Conservation (phyloP, 2,113 vertebrate species). For the Archilochus colubris region DNA sequence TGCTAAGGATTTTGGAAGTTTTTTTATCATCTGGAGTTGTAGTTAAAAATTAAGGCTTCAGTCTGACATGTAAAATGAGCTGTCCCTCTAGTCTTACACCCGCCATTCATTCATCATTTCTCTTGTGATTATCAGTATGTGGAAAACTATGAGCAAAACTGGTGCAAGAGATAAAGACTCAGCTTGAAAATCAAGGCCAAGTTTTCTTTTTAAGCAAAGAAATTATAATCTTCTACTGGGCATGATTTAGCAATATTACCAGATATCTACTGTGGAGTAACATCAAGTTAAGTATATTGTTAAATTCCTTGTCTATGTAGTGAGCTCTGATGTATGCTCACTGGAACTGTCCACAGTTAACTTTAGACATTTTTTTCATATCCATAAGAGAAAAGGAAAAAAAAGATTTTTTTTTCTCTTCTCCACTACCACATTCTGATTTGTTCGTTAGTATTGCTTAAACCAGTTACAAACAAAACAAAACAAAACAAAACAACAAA, state of each 20-base stretch:
- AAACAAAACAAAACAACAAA: no score
- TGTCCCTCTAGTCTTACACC: neutral
- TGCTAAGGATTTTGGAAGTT: neutral
- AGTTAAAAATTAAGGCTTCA: neutral
- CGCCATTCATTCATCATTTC: neutral
- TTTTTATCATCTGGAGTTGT: neutral
- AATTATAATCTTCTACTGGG: no score
- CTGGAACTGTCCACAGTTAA: neutral
- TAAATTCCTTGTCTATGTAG: neutral
- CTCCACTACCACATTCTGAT: fast-evolving
- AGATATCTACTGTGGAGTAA: neutral
- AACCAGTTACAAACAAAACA: neutral
- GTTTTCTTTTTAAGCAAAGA: neutral
- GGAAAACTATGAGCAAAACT: neutral
- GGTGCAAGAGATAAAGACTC: neutral
- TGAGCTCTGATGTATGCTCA: neutral
- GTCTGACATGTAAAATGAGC: neutral
- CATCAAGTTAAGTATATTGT: neutral
- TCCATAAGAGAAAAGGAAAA: neutral
- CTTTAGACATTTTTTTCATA: neutral
- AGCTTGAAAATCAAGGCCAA: neutral
- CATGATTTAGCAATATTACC: neutral
- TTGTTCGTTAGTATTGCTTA: neutral
- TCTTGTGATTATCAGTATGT: neutral
- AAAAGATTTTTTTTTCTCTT: neutral